These are phyloP conservation scores for Magallana ariakensis DNA, from an alignment of 1,140 invertebrate species.

Conservation along the genomic window DNA sequence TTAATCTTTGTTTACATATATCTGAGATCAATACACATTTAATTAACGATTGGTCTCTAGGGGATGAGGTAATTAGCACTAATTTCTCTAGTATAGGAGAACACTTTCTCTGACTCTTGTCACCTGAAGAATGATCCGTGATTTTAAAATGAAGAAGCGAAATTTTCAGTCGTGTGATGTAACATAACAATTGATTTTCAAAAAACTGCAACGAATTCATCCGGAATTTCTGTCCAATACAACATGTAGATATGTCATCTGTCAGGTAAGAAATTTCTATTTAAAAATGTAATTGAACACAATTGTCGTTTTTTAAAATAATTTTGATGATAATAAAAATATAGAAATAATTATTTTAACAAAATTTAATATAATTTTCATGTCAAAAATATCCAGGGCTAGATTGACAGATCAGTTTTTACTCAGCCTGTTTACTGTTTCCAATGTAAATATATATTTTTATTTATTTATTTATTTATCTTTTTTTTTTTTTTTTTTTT, in stretches of 20 bases:
- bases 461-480: too few species aligned
- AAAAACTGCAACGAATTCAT: not conserved
- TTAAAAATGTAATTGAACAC: not conserved
- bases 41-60: conserved; percentile 38
- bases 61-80: conserved; percentile 33
- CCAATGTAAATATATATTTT: too few species aligned
- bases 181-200: not conserved
- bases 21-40: conserved; percentile 37
- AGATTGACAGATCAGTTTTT: too few species aligned
- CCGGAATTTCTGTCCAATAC: too few species aligned
- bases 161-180: not conserved
- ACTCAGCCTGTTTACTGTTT: too few species aligned
- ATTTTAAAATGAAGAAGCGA: conserved; percentile 20
- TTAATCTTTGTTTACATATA: conserved; percentile 35
- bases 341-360: not conserved
- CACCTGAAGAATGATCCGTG: not conserved
- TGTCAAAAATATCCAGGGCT: too few species aligned
- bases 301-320: not conserved
- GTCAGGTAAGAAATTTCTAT: not conserved
- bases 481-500: too few species aligned
- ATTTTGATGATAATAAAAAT: not conserved
- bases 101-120: conserved; percentile 1
- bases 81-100: conserved; percentile 16
- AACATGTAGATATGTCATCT: conserved; percentile 3
- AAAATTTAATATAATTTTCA: too few species aligned